Evolutionary conservation across 1,140 invertebrate species (phyloP).

Genomic region (Drosophila elegans): DNA sequence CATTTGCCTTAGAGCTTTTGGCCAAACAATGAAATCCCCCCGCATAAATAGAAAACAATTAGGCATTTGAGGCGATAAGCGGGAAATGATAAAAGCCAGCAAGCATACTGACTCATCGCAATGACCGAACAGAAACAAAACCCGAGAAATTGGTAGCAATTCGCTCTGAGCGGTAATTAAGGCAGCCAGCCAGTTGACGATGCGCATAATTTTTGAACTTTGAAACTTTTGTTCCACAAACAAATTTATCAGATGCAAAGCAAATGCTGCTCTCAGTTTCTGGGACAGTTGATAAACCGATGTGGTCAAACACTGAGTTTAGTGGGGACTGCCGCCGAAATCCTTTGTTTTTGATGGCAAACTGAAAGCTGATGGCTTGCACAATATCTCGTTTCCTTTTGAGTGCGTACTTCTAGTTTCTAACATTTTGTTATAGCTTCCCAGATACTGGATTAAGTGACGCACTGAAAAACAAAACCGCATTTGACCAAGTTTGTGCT

Average conservation of each 20-base stretch:
- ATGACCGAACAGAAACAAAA: slow-evolving; percentile 15
- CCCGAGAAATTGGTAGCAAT: slow-evolving; percentile 22
- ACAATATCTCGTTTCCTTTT: slow-evolving; percentile 6
- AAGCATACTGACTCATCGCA: slow-evolving; percentile 53
- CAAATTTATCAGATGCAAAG: slow-evolving; percentile 72
- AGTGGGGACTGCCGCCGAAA: slow-evolving; percentile 2
- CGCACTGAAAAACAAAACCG: neutral
- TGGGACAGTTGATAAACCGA: slow-evolving; percentile 33
- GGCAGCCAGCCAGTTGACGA: slow-evolving; percentile 35
- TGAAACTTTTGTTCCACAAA: slow-evolving; percentile 64
- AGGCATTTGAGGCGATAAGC: slow-evolving; percentile 69
- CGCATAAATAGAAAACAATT: slow-evolving; percentile 82
- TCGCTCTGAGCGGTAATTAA: slow-evolving; percentile 33
- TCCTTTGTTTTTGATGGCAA: slow-evolving; percentile 30
- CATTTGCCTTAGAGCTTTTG: slow-evolving; percentile 52
- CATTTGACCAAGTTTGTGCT: neutral
- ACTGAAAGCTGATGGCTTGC: slow-evolving; percentile 18
- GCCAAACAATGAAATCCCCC: slow-evolving; percentile 69
- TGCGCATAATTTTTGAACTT: slow-evolving; percentile 65
- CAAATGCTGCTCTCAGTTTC: slow-evolving; percentile 24
- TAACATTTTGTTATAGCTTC: neutral
- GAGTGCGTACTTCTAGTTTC: slow-evolving; percentile 8
- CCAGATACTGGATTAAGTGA: neutral
- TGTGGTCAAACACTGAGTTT: slow-evolving; percentile 35
- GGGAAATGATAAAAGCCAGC: slow-evolving; percentile 56